These are phyloP conservation scores for Lepus americanus DNA, from an alignment of 2,113 vertebrate species.

Conservation along the genomic window DNA sequence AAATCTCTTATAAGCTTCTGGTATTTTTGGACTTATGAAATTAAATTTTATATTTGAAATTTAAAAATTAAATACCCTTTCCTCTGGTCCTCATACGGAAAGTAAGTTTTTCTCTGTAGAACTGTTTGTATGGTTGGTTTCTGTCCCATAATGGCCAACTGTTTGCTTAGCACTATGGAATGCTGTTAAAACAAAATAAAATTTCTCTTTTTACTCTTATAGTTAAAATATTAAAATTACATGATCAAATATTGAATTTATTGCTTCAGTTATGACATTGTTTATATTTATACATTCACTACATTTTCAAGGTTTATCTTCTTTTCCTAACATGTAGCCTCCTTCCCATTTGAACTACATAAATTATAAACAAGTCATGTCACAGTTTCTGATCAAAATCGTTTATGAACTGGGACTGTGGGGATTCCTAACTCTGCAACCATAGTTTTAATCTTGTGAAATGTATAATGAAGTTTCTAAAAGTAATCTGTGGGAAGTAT, in stretches of 20 bases:
- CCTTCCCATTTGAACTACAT: not conserved
- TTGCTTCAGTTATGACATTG: constrained; percentile 42
- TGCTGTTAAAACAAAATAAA: constrained; percentile 72
- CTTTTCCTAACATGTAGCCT: not conserved
- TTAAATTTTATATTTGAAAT: constrained; percentile 35
- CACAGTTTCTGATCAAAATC: constrained; percentile 13
- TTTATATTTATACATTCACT: constrained; percentile 44
- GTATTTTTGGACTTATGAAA: constrained; percentile 22
- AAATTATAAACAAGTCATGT: constrained; percentile 39
- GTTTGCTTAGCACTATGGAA: constrained; percentile 61
- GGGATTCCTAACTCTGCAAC: constrained; percentile 14
- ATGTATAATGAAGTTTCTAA: constrained; percentile 17
- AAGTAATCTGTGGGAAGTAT: constrained; percentile 4
- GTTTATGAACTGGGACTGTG: not conserved
- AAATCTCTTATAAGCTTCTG: constrained; percentile 34
- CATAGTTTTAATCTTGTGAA: constrained; percentile 23
- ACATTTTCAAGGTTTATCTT: constrained; percentile 32
- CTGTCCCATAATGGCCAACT: constrained; percentile 73
- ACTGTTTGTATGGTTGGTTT: not conserved
- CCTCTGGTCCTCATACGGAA: rapidly evolving
- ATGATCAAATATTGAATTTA: constrained; percentile 30
- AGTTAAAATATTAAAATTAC: constrained; percentile 57
- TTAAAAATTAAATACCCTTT: constrained; percentile 75
- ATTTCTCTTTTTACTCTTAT: constrained; percentile 61
- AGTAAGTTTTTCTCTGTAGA: not conserved